Percentiles rank a stretch among this genome's conserved stretches.
Evolutionary conservation across 2,888 invertebrate species (phyloP).

Genomic region (Polymixis flavicincta): DNA sequence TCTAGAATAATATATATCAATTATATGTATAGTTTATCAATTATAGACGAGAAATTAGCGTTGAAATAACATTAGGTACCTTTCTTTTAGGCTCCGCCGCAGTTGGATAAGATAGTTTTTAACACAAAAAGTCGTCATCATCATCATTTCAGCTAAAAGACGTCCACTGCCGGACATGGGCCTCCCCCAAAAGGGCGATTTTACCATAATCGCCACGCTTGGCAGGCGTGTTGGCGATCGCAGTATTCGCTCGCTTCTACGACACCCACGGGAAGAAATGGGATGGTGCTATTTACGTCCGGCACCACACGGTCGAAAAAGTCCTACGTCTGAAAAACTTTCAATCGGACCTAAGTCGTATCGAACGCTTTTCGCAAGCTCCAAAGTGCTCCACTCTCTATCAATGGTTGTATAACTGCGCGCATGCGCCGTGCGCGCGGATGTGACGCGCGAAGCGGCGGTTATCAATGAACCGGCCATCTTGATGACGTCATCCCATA

Average conservation of each 20-base stretch:
- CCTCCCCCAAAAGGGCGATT: too few relatives aligned
- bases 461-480: constrained; percentile 87
- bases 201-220: too few relatives aligned
- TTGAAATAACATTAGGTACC: neutral
- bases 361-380: constrained; percentile 62
- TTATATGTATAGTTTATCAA: too few relatives aligned
- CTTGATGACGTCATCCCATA: constrained; percentile 87
- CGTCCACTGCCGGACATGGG: too few relatives aligned
- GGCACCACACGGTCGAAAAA: too few relatives aligned
- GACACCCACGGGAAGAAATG: too few relatives aligned
- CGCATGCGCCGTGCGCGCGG: constrained; percentile 58
- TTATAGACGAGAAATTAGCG: neutral
- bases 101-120: neutral
- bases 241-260: too few relatives aligned
- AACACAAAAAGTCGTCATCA: neutral
- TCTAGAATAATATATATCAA: too few relatives aligned
- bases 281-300: too few relatives aligned
- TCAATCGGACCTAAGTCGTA: neutral
- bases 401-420: constrained; percentile 84
- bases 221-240: too few relatives aligned
- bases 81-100: neutral
- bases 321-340: too few relatives aligned
- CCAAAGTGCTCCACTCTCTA: constrained; percentile 76
- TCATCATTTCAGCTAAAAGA: too few relatives aligned
- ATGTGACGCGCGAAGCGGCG: constrained; percentile 79